Evolutionary conservation across 2,888 invertebrate species (phyloP).

Genomic region (Vesta saturnalis): DNA sequence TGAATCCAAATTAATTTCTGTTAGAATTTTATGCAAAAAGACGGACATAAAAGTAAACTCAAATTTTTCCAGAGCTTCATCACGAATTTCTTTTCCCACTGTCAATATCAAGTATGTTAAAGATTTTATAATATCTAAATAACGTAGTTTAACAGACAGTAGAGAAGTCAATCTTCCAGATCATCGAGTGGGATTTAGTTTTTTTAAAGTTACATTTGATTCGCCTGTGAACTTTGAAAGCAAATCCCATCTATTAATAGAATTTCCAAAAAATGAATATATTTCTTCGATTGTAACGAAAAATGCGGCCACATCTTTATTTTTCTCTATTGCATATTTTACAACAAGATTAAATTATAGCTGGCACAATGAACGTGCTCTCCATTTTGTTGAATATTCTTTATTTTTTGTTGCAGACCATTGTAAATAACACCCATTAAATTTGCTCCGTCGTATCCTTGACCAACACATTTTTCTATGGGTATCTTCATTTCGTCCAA

Average conservation of each 20-base stretch:
- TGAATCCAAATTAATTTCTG: not conserved
- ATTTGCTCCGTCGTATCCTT: not conserved
- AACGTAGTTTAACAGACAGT: not conserved
- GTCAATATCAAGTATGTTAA: not conserved
- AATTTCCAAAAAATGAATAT: not conserved
- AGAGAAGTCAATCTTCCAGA: not conserved
- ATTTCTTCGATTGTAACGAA: not conserved
- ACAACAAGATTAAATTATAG: not conserved
- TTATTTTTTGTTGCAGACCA: not conserved
- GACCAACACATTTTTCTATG: not conserved
- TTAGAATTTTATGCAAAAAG: not conserved
- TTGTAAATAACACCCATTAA: not conserved
- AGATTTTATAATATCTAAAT: not conserved
- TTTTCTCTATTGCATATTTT: not conserved
- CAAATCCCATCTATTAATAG: not conserved
- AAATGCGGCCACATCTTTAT: not conserved
- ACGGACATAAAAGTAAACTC: not conserved
- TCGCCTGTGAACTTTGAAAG: not conserved
- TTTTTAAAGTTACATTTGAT: not conserved
- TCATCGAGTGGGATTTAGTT: not conserved
- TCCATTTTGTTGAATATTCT: not conserved
- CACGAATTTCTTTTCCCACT: not conserved
- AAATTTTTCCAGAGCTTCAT: not conserved
- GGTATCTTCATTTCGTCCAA: not conserved
- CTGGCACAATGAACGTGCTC: not conserved